Evolutionary conservation across 2,888 invertebrate species (phyloP), one percentile per base, ranked within the genome.

Genomic region (Drosophila parthenogenetica): DNA sequence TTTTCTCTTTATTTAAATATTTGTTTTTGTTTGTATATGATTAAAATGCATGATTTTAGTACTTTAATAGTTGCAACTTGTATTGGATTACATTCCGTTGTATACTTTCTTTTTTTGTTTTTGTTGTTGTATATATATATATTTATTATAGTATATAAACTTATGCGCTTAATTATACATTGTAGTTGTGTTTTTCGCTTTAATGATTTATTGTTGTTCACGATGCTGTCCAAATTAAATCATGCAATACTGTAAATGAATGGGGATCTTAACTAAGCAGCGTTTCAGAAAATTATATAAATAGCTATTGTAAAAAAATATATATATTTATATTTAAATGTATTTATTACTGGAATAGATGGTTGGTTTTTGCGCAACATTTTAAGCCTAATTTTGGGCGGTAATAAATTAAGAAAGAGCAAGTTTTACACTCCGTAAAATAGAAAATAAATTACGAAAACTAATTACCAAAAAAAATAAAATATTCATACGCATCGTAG

Each of bases 1-100:
- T 58, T 69, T 70, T 81, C 53, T 73, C 66, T 81, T 81, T 82
- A 84, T 85, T 87, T 88, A 77, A 84, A 84, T 87, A 87, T 87
- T 75, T 79, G 8, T 39, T 49, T n/a, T 49, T 49, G 49, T 49
- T 49, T 83, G 49, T 49, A 85, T 86, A 88, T 85, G 73, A 78
- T 82, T 87, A 84, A 84, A 84, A 84, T 84, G 88, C 83, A 73
- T 73, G 72, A 88, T 72, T 29, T 29, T 29, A 29, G 77, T 83
- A 77, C 67, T 82, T 79, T 72, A 79, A 87, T 85, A 81, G 81
- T 83, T 77, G 80, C 75, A 88, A 78, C 69, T 87, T 78, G 76
- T 71, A 71, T 75, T 81, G 87, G 74, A 75, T 76, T 73, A 69
- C 39, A 22, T 61, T 79, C 69, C 84, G 68, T 85, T 85, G 86